Base-by-base conservation (phyloP, 2,888 invertebrate genomes). In the Apamea epomidion region DNA sequence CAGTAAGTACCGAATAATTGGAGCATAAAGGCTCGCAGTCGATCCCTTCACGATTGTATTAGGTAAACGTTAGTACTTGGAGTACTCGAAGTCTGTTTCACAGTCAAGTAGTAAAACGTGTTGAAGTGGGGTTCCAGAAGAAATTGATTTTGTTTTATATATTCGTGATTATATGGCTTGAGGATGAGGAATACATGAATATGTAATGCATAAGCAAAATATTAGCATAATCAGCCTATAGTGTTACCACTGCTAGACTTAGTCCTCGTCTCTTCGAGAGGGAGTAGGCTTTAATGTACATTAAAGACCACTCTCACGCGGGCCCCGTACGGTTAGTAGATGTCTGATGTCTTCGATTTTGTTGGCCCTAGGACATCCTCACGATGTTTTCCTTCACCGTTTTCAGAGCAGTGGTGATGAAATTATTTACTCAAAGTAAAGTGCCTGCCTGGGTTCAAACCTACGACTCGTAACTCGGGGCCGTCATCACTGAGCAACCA, bases 31-130 rank as follows among this genome's bases (percentile, higher is more conserved):
- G 68, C 60, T 76, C 67, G 25, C 18, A 75, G 72, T 60, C 70
- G 32, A 60, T 42, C 62, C 72, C 68, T 82, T 69, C 51, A 64
- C 77, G 71, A 76, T 74, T 83, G 68, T 80, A 75, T 77, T 83
- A 87, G 60, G 83, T 81, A 78, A 85, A 80, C 58, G 83, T 82
- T 83, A 77, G 76, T 77, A 81, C 85, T 83, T 85, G 42, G 32
- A 74, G 73, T 21, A 71, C 70, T 80, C 69, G 62, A 85, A 85
- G 73, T 70, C 72, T 72, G 65, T 82, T 86, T 77, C 84, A 80
- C 83, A 85, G 89, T 89, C 88, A 82, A 88, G 88, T 76, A 74
- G 73, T 70, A 67, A 87, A 83, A 79, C 88, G 83, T 89, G 89
- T 80, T 76, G 62, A 64, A 88, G 87, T 76, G 65, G 62, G 70